Evolutionary conservation across 2,888 invertebrate species (phyloP), one percentile per base, ranked within the genome.

Genomic region (Ochropleura leucogaster): DNA sequence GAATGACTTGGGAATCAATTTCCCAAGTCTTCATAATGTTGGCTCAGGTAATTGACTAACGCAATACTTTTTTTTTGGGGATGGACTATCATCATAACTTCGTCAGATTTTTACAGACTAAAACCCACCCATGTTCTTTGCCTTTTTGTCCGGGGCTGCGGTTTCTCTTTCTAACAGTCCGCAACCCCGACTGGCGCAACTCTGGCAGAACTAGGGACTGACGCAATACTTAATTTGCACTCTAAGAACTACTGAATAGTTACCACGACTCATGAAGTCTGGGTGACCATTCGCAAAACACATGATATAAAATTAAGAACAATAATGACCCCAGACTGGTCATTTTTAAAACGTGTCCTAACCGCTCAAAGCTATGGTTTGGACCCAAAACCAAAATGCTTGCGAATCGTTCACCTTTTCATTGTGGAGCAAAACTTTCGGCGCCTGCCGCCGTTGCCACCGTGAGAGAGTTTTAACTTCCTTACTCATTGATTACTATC

Each of bases 351-450:
- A 9, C 2, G 8, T 0, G 14, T 6, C 5, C 44, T 10, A 16
- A 46, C 7, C 78, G 66, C 66, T 57, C 10, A 8, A 3, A 30
- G 10, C n/a, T 49, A 3, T 0, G 59, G 7, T 4, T 12, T 82
- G 1, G 18, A 20, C 5, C 63, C 74, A 68, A 71, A 14, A 46
- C n/a, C 20, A 42, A 62, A 67, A 71, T 46, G 55, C 49, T 82
- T 63, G 81, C 71, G 20, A 85, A 77, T 81, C 85, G 40, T 72
- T 80, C 82, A 80, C 64, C 81, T 84, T 80, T 75, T 63, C 55
- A 70, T 80, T 82, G 68, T 69, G 20, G 84, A 80, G 69, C 72
- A 70, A 49, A 80, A 81, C 84, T 80, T 84, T 80, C 71, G 75
- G 82, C 44, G 84, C n/a, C 76, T 6, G 72, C 51, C 51, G 59